A percentile compares a stretch with the other conserved stretches of the same genome.
Conservation (phyloP, 2,888 invertebrate genomes). For the Melinaea menophilus region DNA sequence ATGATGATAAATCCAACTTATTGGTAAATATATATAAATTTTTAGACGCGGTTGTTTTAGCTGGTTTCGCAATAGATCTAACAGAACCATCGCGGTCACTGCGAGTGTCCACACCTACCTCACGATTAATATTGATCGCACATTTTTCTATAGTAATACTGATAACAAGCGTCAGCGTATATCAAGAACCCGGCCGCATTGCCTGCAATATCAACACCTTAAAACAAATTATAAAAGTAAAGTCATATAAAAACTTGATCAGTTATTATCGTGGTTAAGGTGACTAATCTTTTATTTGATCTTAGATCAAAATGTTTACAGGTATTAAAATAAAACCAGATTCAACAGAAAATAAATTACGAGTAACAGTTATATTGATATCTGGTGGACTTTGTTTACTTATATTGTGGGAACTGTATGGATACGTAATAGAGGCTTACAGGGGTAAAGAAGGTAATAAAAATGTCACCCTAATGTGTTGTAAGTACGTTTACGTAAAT, state of each 20-base stretch:
- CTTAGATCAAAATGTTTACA: conserved; percentile 15
- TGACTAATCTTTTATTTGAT: neutral
- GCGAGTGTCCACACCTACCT: conserved; percentile 14
- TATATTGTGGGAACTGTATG: conserved; percentile 15
- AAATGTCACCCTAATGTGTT: neutral
- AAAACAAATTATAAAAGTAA: conserved; percentile 22
- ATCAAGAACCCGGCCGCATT: conserved; percentile 15
- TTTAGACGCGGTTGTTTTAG: conserved; percentile 21
- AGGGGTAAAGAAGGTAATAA: conserved; percentile 12
- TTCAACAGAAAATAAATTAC: conserved; percentile 9
- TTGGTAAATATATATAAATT: neutral
- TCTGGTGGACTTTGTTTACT: conserved; percentile 13
- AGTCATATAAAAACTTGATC: neutral
- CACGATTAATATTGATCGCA: conserved; percentile 18
- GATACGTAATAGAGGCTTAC: conserved; percentile 4
- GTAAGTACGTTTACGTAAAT: neutral
- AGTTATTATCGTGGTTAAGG: too few relatives aligned
- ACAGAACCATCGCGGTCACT: conserved; percentile 11
- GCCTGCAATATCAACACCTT: conserved; percentile 16
- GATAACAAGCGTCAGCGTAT: conserved; percentile 17
- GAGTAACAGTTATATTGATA: conserved; percentile 4
- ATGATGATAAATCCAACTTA: neutral
- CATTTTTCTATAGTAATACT: conserved; percentile 16
- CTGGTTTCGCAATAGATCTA: conserved; percentile 19
- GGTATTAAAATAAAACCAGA: neutral